Conservation (phyloP, 2,797 vertebrate species). For the Oophaga sylvatica region DNA sequence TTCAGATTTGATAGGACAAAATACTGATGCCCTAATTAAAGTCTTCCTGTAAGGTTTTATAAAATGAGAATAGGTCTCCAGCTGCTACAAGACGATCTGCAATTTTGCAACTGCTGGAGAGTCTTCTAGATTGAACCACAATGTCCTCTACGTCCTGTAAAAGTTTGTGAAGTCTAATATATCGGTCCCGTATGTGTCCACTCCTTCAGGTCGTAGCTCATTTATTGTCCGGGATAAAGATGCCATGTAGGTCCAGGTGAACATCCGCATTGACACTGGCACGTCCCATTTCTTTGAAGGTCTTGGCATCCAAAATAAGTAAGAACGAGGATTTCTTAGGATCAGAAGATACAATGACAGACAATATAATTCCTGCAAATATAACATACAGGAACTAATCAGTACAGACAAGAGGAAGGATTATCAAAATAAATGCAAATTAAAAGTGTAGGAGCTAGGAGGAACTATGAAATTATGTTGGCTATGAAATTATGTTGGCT, state of each 20-base stretch:
- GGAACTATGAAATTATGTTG: no score
- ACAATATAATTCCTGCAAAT: constrained; percentile 82
- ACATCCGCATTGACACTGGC: constrained; percentile 77
- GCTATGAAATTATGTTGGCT: no score
- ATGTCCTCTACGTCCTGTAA: not conserved
- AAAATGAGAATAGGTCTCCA: no score
- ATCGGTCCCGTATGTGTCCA: no score
- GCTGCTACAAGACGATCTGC: not conserved
- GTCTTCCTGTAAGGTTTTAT: not conserved
- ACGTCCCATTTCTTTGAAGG: constrained; percentile 86
- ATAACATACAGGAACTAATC: not conserved
- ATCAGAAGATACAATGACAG: constrained; percentile 75
- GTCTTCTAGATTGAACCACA: not conserved
- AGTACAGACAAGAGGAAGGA: not conserved
- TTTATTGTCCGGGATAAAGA: constrained; percentile 79
- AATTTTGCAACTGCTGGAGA: not conserved
- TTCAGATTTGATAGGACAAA: no score
- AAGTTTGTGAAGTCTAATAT: not conserved
- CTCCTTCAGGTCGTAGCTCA: not conserved
- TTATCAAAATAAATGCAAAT: not conserved
- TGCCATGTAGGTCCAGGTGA: constrained; percentile 86
- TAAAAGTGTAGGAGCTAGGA: not conserved
- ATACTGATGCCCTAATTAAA: no score
- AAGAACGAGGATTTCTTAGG: constrained; percentile 81
- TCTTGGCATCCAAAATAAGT: constrained; percentile 85